These are phyloP conservation scores for Crepidodera aurea DNA, from an alignment of 2,888 invertebrate species.

Conservation along the genomic window DNA sequence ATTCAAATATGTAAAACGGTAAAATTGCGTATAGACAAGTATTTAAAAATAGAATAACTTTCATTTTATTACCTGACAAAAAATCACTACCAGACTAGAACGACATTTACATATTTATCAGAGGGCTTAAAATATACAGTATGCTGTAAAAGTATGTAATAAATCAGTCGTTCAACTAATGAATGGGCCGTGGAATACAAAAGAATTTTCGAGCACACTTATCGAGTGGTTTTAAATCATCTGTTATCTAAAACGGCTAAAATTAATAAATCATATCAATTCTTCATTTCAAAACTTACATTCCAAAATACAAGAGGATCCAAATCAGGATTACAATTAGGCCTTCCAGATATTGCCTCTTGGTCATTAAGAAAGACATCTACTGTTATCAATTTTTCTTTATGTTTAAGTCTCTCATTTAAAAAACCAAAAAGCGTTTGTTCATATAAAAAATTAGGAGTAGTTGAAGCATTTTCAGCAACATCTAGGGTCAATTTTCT, in stretches of 20 bases:
- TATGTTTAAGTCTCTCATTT: background rate
- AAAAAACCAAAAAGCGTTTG: background rate
- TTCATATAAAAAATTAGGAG: too few relatives aligned
- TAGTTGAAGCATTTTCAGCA: background rate
- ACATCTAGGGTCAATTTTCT: background rate
- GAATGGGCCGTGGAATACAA: too few relatives aligned
- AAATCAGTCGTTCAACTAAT: too few relatives aligned
- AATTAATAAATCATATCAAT: background rate
- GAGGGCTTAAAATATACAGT: too few relatives aligned
- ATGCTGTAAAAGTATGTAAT: too few relatives aligned
- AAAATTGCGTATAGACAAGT: too few relatives aligned
- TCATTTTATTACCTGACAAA: too few relatives aligned
- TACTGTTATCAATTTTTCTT: background rate
- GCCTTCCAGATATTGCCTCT: background rate
- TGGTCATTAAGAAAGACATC: background rate
- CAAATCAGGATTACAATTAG: background rate
- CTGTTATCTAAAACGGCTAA: conserved; percentile 10
- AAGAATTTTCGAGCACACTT: conserved; percentile 21
- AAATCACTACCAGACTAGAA: too few relatives aligned
- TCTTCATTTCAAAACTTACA: background rate
- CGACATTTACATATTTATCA: too few relatives aligned
- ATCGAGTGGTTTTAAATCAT: conserved; percentile 14
- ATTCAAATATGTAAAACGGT: too few relatives aligned
- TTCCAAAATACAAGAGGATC: too few relatives aligned
- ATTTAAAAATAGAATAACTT: too few relatives aligned